Base-by-base conservation (phyloP, 35 echinoderm and acorn worm genomes). In the Ptychodera flava region DNA sequence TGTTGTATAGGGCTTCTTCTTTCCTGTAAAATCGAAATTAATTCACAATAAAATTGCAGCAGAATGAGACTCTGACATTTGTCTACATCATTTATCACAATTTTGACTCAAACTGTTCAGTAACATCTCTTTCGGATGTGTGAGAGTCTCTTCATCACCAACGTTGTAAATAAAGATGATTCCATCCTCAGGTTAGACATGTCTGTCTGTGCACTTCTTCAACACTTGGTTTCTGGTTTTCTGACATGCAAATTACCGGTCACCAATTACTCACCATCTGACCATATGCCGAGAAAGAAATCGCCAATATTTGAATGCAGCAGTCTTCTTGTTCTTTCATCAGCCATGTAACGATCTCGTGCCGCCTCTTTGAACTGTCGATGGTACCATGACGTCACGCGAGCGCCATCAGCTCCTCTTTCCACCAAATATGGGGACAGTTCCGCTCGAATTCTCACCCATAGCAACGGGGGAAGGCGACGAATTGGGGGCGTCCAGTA, bases 301-400 rank as follows among this genome's bases (percentile, higher is more conserved):
- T 90, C 86, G 15, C 85, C 85, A 16, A 95, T 80, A 15, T 92
- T 64, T 35, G 77, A 30, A 81, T 95, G 87, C 32, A 90, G 35
- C 16, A 30, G 31, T 28, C 76, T 15, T 27, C 37, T 77, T 32
- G 36, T 91, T 22, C 22, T 64, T 28, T 84, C 1, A 34, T 87
- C 77, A 2, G 53, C 29, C 0, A 95, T 81, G 75, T 95, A 95
- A 15, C 88, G 87, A 34, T 86, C 88, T 31, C 79, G 33, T 34
- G 91, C 91, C 16, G 94, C 89, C 83, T 95, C 94, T 77, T 89
- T 93, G 45, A 95, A 95, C 37, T 95, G 94, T 28, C 94, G 81
- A 86, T 95, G 94, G 38, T 95, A 95, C 94, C 94, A 95, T 12
- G 87, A 90, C 30, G 88, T 34, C 1, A 95, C 94, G 16, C 92